phyloP scores from a whole-genome alignment of 1,140 invertebrate species.

The Lepidostoma basale region DNA sequence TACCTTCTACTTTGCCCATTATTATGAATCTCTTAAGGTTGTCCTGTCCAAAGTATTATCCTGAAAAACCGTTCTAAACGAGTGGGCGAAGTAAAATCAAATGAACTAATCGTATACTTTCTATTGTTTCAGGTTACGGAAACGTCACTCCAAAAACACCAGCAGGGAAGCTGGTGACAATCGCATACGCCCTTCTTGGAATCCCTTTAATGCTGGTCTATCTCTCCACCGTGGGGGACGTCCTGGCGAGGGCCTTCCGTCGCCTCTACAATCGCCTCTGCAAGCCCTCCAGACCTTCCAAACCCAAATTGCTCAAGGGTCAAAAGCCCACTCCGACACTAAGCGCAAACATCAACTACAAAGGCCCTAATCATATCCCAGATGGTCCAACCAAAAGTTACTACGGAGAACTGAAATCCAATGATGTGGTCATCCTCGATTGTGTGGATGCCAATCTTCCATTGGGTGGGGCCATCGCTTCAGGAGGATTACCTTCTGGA shows the following conservation, averaged over 20 bases:
- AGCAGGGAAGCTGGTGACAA: conserved; percentile 78
- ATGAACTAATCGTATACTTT: conserved; percentile 13
- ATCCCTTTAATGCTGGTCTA: conserved; percentile 91
- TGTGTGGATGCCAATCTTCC: conserved; percentile 37
- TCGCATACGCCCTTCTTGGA: conserved; percentile 86
- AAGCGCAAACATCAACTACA: conserved; percentile 36
- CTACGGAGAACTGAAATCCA: conserved; percentile 37
- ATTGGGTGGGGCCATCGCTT: conserved; percentile 26
- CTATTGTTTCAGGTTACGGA: conserved; percentile 79
- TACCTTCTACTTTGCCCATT: too few species aligned
- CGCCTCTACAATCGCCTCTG: conserved; percentile 62
- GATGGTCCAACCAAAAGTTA: conserved; percentile 34
- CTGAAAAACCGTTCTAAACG: too few species aligned
- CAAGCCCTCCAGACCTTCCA: conserved; percentile 44
- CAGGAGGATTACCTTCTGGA: conserved; percentile 47
- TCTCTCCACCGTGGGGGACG: conserved; percentile 83
- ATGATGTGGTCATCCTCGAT: conserved; percentile 40
- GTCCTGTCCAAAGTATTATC: too few species aligned
- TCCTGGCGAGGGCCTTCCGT: conserved; percentile 67
- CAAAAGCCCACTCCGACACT: conserved; percentile 28
- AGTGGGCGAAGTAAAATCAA: too few species aligned
- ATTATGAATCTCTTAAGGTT: too few species aligned
- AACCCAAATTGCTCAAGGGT: conserved; percentile 19
- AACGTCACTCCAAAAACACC: conserved; percentile 89
- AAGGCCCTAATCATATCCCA: conserved; percentile 34